Conservation (phyloP, 2,113 vertebrate genomes). For the Actenoides lindsayi region DNA sequence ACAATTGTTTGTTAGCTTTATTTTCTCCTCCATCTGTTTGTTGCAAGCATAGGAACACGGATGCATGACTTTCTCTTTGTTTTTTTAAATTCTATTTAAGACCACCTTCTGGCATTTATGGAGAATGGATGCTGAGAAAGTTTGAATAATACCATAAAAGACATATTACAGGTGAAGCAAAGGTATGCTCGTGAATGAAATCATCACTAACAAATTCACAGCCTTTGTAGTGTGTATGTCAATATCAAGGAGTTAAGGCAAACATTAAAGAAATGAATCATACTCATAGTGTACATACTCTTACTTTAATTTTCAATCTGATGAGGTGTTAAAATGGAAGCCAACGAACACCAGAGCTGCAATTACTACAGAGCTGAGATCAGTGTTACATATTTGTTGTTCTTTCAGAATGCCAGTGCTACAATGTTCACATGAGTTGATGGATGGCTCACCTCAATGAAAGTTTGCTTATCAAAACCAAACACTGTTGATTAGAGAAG, state of each 20-base stretch:
- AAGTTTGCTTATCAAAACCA: constrained; percentile 35
- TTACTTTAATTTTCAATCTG: constrained; percentile 3
- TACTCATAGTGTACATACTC: not conserved
- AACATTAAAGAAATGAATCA: not conserved
- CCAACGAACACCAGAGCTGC: not conserved
- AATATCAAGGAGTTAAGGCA: not conserved
- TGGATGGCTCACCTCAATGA: constrained; percentile 32
- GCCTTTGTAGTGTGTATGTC: not conserved
- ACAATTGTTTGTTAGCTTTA: not conserved
- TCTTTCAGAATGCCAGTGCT: constrained; percentile 20
- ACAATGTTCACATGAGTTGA: constrained; percentile 8
- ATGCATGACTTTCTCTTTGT: not conserved
- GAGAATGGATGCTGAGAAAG: not conserved
- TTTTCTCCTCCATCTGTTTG: not conserved
- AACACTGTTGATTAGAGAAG: constrained; percentile 47
- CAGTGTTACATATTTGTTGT: constrained; percentile 19
- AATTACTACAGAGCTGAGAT: constrained; percentile 19
- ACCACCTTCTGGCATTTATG: not conserved
- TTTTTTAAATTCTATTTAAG: not conserved
- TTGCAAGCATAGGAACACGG: not conserved
- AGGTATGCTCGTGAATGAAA: not conserved
- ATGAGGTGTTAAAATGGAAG: constrained; percentile 9
- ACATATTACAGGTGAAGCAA: not conserved
- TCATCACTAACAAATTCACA: not conserved
- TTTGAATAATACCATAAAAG: not conserved